Evolutionary conservation across 2,797 vertebrate genomes (phyloP), one percentile per base, ranked within the genome.

Genomic region (Darevskia mixta): DNA sequence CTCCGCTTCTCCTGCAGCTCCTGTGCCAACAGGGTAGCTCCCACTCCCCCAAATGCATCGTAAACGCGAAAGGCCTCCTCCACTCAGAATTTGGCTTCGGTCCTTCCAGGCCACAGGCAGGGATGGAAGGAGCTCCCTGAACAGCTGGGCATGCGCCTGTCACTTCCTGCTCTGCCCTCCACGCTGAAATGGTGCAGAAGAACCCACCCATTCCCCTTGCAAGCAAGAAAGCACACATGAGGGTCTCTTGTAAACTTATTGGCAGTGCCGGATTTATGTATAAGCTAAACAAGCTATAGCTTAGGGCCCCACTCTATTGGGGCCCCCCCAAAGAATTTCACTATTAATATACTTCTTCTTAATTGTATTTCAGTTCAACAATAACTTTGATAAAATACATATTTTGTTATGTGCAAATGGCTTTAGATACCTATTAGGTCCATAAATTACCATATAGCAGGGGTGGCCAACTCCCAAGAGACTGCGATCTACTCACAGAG

Each of bases 11-110:
- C 81, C 76, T 32, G 58, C 82, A 80, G 77, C 58, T 79, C 66
- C 78, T 78, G 71, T 81, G 82, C 72, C 82, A 90, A 45, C 72
- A 82, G 45, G 45, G 32, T 17, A 76, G 41, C 41, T 29, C 67
- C 77, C 38, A 35, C 49, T 85, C 25, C 38, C 38, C 45, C 83
- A 86, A 76, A 81, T 45, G 41, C 83, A 49, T n/a, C 25, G 17
- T 55, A 75, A 69, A 89, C 1, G 55, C 11, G 4, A 89, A 75
- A 76, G 61, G 23, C 55, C 23, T 11, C 41, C 32, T 67, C 82
- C 76, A 87, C 27, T 49, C 43, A 29, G 43, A 58, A 83, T 25
- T 72, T 64, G 81, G 80, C 75, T 72, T 25, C 38, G 4, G n/a
- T 72, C 88, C 79, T 82, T 35, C 61, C 45, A 71, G 64, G 43